Conservation (phyloP, 2,888 invertebrate genomes). For the Drosophila histrio region DNA sequence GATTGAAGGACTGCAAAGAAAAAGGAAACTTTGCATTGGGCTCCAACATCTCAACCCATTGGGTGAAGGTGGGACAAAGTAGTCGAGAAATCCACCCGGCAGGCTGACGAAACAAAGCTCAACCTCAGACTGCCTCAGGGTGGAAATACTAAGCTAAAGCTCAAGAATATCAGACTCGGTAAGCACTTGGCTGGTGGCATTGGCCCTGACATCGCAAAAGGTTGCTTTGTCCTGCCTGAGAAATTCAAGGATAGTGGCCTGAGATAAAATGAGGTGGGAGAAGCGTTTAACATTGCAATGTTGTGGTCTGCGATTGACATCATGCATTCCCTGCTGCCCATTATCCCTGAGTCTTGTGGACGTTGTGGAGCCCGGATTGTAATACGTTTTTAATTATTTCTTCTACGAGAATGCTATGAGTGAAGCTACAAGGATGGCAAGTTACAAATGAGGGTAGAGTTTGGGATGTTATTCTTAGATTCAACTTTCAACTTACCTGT, state of each 20-base stretch:
- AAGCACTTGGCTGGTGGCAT: constrained; percentile 51
- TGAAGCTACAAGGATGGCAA: neutral
- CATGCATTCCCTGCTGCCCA: neutral
- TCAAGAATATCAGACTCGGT: constrained; percentile 37
- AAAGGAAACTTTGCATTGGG: constrained; percentile 37
- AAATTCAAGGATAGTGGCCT: constrained; percentile 50
- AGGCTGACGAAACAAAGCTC: constrained; percentile 37
- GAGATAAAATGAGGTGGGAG: constrained; percentile 1
- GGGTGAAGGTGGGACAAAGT: neutral
- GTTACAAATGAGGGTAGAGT: neutral
- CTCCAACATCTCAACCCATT: constrained; percentile 1
- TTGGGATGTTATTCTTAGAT: neutral
- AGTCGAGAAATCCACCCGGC: constrained; percentile 38
- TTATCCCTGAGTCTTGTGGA: neutral
- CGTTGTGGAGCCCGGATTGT: neutral
- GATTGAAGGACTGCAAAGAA: constrained; percentile 26
- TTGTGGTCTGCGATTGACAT: constrained; percentile 45
- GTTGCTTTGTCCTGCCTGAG: constrained; percentile 8
- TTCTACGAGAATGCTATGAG: neutral
- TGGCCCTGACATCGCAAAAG: constrained; percentile 57
- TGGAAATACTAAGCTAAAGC: constrained; percentile 23
- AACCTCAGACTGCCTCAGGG: constrained; percentile 10
- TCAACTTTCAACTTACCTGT: constrained; percentile 1
- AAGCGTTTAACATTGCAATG: constrained; percentile 42
- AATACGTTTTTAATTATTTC: constrained; percentile 42